phyloP scores from a whole-genome alignment of 2,888 invertebrate species.

The Corbicula japonica region DNA sequence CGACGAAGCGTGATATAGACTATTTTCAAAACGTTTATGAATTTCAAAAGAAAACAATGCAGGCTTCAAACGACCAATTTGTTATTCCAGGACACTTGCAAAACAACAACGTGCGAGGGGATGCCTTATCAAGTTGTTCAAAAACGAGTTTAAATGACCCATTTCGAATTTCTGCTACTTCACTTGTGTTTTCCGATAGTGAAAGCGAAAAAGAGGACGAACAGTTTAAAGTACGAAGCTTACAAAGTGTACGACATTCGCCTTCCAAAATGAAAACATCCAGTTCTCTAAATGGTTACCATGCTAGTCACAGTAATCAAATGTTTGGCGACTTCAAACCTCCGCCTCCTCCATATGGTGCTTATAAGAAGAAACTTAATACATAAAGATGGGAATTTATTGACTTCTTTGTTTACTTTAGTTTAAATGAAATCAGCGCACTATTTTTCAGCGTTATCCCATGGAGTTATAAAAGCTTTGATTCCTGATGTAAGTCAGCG shows the following conservation, averaged over 20 bases:
- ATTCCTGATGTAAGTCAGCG: no score
- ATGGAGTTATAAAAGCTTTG: no score
- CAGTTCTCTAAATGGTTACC: conserved; percentile 23
- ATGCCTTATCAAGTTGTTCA: not conserved
- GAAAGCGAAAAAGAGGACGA: conserved; percentile 38
- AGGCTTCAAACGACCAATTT: no score
- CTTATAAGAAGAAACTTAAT: conserved; percentile 1
- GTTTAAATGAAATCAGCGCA: no score
- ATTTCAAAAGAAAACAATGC: no score
- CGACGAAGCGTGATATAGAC: no score
- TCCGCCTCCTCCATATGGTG: conserved; percentile 41
- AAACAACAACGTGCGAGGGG: no score
- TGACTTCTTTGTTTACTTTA: no score
- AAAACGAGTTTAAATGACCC: not conserved
- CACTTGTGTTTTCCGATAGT: conserved; percentile 41
- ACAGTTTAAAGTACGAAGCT: conserved; percentile 3
- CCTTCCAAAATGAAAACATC: conserved; percentile 15
- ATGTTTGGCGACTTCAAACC: conserved; percentile 44
- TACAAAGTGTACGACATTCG: conserved; percentile 10
- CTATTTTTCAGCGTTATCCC: no score
- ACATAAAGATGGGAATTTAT: no score
- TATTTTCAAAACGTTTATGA: no score
- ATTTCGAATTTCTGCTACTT: conserved; percentile 30
- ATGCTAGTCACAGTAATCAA: not conserved
- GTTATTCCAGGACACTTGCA: no score